Evolutionary conservation across 1,140 invertebrate genomes (phyloP).

Genomic region (Sitodiplosis mosellana): DNA sequence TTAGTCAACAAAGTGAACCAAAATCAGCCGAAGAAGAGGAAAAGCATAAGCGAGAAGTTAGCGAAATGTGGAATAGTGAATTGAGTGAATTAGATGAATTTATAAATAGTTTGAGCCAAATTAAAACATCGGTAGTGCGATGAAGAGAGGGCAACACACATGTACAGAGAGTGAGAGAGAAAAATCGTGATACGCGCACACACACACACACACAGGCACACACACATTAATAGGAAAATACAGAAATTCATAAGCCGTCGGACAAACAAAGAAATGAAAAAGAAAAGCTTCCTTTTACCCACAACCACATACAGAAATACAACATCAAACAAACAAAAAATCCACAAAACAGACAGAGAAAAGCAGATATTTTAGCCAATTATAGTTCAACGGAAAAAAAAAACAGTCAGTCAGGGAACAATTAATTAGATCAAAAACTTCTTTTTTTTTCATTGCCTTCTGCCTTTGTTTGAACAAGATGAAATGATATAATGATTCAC

Average conservation of each 20-base stretch:
- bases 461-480: neutral
- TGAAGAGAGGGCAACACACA: neutral
- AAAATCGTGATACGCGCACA: constrained; percentile 6
- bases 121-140: neutral
- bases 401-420: too few relatives aligned
- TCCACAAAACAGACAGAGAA: constrained; percentile 5
- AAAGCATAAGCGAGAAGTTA: constrained; percentile 11
- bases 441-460: neutral
- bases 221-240: too few relatives aligned
- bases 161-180: neutral
- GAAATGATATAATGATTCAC: neutral
- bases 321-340: neutral
- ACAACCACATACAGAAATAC: neutral
- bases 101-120: constrained; percentile 16
- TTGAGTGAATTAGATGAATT: constrained; percentile 22
- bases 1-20: constrained; percentile 9
- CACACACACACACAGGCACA: too few relatives aligned
- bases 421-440: too few relatives aligned
- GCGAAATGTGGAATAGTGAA: constrained; percentile 21
- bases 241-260: neutral
- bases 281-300: constrained; percentile 1
- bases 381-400: neutral
- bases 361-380: neutral
- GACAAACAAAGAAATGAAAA: constrained; percentile 7
- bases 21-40: constrained; percentile 3